Conservation (phyloP, 2,888 invertebrate genomes). For the Pseudococcus jackbeardsleyi region DNA sequence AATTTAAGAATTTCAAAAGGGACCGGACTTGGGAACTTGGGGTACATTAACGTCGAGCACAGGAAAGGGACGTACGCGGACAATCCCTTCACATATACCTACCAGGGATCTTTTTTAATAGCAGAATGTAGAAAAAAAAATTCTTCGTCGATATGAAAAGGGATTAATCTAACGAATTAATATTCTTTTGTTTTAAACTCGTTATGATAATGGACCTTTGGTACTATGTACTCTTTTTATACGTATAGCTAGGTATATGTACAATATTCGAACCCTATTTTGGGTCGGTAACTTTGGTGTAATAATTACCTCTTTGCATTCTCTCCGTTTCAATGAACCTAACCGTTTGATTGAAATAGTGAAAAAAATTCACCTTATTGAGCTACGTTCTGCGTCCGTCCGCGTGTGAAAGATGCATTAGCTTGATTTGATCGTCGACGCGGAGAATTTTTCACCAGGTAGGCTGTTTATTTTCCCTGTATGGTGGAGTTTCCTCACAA, state of each 20-base stretch:
- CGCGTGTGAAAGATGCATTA: background rate
- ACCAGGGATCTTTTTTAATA: background rate
- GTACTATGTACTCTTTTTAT: constrained; percentile 20
- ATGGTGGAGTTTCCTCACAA: background rate
- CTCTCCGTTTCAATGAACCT: background rate
- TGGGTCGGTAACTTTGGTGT: background rate
- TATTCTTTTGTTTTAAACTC: constrained; percentile 62
- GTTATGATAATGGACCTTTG: constrained; percentile 44
- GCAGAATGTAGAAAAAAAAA: background rate
- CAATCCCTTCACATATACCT: background rate
- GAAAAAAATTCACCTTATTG: background rate
- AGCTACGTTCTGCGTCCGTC: background rate
- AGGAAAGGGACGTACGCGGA: background rate
- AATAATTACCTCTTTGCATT: constrained; percentile 36
- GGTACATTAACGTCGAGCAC: background rate
- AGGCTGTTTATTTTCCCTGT: background rate
- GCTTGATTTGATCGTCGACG: background rate
- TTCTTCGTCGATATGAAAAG: background rate
- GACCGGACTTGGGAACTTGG: background rate
- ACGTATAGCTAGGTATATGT: background rate
- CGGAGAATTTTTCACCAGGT: background rate
- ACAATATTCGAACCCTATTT: background rate
- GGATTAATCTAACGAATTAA: constrained; percentile 53
- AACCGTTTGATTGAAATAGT: background rate
- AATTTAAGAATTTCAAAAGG: constrained; percentile 33